Evolutionary conservation across 1,140 invertebrate genomes (phyloP), one percentile per base, ranked within the genome.

Genomic region (Drosophila rhopaloa): DNA sequence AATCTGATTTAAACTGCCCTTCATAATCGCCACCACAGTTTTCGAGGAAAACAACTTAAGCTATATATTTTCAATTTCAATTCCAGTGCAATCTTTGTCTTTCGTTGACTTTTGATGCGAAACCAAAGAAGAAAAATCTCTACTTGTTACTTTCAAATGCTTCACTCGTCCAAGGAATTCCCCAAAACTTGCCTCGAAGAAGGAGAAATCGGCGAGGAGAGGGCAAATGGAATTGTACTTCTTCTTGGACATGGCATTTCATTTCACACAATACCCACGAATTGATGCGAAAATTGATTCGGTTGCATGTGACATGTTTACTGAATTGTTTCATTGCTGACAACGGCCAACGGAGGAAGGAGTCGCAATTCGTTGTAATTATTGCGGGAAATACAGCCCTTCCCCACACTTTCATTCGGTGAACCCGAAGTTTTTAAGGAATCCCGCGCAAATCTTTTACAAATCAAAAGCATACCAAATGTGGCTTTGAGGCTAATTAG

Each of bases 201-300:
- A 9, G 24, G 41, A 16, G 47, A 48, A 44, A 66, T 13, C 43
- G 53, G 41, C 48, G 16, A 11, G 8, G 13, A 43, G 19, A 27
- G 48, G 41, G 50, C 19, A 29, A 43, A 35, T 29, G 48, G 62
- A 11, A 44, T 24, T 68, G 32, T 54, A 50, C 54, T 56, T 32
- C 40, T 46, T 51, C 27, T 50, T 76, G 48, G 59, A 59, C 61
- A 74, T 79, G 84, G 72, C 81, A 77, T 84, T 80, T 73, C 62
- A 73, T 73, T 79, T 81, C 66, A 61, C 67, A 85, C 80, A 89
- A 84, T 88, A 74, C 53, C 58, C 68, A 76, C 79, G 73, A 88
- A 89, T 86, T 89, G 79, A 89, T 86, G 71, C 63, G 83, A 85
- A 85, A 89, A 89, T 90, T 89, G 84, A 90, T 89, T 90, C 81